phyloP scores from a whole-genome alignment of 2,888 invertebrate species.

The Oligia latruncula region DNA sequence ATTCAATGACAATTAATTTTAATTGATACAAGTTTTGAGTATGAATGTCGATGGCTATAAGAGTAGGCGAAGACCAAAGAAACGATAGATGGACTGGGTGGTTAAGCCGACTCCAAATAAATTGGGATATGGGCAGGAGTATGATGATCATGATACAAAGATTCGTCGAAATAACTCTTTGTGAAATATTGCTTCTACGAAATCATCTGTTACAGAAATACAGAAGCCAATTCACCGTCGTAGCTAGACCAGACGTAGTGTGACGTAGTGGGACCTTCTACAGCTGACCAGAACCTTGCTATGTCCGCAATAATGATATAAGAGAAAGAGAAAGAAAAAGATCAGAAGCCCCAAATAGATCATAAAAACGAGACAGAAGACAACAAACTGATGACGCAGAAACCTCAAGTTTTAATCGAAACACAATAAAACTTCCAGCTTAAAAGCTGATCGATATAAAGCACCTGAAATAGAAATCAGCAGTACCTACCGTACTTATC shows the following conservation, averaged over 20 bases:
- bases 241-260: no score
- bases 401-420: background rate
- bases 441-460: slow-evolving; percentile 21
- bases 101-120: no score
- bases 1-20: background rate
- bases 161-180: background rate
- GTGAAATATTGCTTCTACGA: background rate
- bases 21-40: no score
- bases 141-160: no score
- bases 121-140: no score
- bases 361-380: background rate
- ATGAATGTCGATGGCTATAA: no score
- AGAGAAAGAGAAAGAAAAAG: background rate
- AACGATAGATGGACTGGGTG: no score
- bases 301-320: background rate
- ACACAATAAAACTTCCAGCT: background rate
- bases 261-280: no score
- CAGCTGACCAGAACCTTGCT: background rate
- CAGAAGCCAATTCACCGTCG: background rate
- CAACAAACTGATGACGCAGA: background rate
- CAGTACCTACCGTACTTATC: background rate
- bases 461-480: slow-evolving; percentile 21
- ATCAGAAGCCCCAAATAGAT: background rate
- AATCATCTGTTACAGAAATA: background rate
- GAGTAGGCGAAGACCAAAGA: no score